A percentile compares a stretch with the other conserved stretches of the same genome.
Conservation (phyloP, 2,113 vertebrate species). For the Peromyscus californicus region DNA sequence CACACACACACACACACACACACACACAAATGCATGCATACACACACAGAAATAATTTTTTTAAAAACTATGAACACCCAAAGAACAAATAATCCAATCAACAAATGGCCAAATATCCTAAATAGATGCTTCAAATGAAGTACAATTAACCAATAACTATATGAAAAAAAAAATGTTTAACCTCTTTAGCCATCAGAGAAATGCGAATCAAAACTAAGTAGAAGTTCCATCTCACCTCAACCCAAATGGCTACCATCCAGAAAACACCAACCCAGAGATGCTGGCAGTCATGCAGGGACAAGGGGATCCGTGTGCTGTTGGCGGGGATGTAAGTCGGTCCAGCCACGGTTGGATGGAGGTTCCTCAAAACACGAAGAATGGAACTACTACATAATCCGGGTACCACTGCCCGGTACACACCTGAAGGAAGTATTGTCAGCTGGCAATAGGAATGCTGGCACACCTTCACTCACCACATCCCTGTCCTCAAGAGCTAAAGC, state of each 20-base stretch:
- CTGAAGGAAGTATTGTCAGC: not conserved
- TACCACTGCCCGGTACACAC: not conserved
- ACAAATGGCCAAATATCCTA: not conserved
- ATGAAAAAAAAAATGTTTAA: no score
- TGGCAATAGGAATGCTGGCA: not conserved
- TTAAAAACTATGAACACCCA: not conserved
- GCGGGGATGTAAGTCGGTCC: not conserved
- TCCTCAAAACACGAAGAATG: not conserved
- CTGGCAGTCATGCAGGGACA: not conserved
- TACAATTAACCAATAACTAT: not conserved
- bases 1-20: not conserved
- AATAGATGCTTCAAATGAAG: not conserved
- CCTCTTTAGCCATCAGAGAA: no score
- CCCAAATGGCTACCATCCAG: not conserved
- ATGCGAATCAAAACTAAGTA: not conserved
- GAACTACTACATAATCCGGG: not conserved
- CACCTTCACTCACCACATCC: not conserved
- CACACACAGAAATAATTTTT: not conserved
- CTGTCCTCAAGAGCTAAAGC: not conserved
- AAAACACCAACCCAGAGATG: not conserved
- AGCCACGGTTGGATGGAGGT: not conserved
- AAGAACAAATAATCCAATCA: not conserved
- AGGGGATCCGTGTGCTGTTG: not conserved
- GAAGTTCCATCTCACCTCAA: not conserved
- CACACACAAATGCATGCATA: not conserved